A percentile compares a stretch with the other conserved stretches of the same genome.
These are phyloP conservation scores for Molossus alvarezi DNA, from an alignment of 2,797 vertebrate genomes.

Conservation along the genomic window DNA sequence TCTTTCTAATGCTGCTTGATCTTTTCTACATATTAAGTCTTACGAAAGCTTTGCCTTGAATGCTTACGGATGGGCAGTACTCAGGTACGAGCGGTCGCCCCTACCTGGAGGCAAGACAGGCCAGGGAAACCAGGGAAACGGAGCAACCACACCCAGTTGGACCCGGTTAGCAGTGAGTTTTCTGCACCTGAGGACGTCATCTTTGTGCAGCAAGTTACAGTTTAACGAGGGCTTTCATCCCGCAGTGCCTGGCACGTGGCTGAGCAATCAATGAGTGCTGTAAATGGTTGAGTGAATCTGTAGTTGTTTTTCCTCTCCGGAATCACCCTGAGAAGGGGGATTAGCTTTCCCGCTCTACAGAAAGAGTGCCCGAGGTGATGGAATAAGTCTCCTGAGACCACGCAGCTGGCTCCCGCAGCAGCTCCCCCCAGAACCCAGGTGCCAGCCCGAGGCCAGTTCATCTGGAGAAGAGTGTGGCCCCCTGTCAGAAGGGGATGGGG, in stretches of 20 bases:
- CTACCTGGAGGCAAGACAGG: neutral
- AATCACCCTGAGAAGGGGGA: constrained; percentile 19
- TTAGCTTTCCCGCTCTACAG: neutral
- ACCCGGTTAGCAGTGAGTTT: neutral
- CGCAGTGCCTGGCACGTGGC: neutral
- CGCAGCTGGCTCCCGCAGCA: fast-evolving
- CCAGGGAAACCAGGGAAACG: neutral
- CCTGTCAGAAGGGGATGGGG: neutral
- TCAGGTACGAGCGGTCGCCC: neutral
- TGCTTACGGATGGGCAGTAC: neutral
- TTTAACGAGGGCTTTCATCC: constrained; percentile 49
- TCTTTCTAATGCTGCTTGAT: neutral
- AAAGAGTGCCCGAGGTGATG: neutral
- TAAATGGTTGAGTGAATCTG: constrained; percentile 38
- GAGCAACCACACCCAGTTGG: neutral
- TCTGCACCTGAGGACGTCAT: neutral
- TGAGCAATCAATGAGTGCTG: constrained; percentile 33
- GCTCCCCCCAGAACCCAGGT: neutral
- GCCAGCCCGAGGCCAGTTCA: fast-evolving
- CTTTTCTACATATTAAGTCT: neutral
- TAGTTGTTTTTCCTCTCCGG: constrained; percentile 43
- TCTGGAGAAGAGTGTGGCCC: neutral
- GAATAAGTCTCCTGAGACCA: neutral
- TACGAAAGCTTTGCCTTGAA: neutral
- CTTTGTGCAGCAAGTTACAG: constrained; percentile 6